phyloP scores from a whole-genome alignment of 1,140 invertebrate genomes.

The Alviniconcha marisindica region DNA sequence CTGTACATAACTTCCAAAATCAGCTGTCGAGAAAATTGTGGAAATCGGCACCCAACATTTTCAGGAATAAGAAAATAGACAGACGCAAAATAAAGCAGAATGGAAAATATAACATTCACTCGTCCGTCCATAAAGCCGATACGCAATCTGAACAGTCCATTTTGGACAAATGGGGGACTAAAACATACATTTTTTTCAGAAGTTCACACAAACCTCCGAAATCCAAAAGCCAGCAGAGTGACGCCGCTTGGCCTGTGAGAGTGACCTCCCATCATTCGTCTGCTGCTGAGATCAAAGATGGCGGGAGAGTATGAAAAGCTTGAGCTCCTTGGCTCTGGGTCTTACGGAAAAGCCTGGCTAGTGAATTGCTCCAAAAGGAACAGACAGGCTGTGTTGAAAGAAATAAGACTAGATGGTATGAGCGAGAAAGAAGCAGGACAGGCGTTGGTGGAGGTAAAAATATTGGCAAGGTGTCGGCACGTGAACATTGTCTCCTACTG shows the following conservation, averaged over 20 bases:
- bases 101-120: too few relatives aligned
- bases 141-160: too few relatives aligned
- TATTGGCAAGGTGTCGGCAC: constrained; percentile 77
- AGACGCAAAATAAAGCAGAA: too few relatives aligned
- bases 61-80: too few relatives aligned
- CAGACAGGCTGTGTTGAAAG: constrained; percentile 80
- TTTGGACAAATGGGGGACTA: too few relatives aligned
- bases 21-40: too few relatives aligned
- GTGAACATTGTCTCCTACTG: constrained; percentile 77
- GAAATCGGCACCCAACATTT: too few relatives aligned
- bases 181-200: too few relatives aligned
- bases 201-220: too few relatives aligned
- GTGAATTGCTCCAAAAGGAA: constrained; percentile 77
- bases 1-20: too few relatives aligned
- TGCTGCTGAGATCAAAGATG: constrained; percentile 50
- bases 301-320: constrained; percentile 60
- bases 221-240: neutral
- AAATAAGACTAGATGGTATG: constrained; percentile 78
- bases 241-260: neutral
- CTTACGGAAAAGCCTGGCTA: constrained; percentile 81
- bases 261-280: constrained; percentile 19
- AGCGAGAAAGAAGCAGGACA: constrained; percentile 78
- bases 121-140: too few relatives aligned
- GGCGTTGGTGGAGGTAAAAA: constrained; percentile 73
- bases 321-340: constrained; percentile 78